These are phyloP conservation scores for Chaetodon trifasciatus DNA, from an alignment of 2,797 vertebrate genomes.

Conservation along the genomic window DNA sequence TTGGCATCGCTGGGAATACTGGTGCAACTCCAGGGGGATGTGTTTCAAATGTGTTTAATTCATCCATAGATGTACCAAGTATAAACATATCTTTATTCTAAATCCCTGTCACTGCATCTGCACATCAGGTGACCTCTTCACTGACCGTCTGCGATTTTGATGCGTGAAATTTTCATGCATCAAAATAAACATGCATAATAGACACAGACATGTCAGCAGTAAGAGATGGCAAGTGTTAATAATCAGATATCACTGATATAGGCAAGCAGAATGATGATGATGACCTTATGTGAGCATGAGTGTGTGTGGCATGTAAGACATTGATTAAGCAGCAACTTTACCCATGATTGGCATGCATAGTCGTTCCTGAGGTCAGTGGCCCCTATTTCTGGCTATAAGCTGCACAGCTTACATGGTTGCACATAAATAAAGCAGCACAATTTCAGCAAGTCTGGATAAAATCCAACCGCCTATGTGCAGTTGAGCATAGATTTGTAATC, in stretches of 20 bases:
- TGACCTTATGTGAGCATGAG: neutral
- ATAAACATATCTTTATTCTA: neutral
- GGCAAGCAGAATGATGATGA: neutral
- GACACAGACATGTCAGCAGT: conserved; percentile 6
- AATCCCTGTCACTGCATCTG: neutral
- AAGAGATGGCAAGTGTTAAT: neutral
- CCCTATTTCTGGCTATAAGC: conserved; percentile 34
- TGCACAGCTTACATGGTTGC: conserved; percentile 2
- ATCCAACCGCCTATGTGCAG: neutral
- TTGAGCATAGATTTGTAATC: conserved; percentile 9
- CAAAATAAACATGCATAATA: conserved; percentile 17
- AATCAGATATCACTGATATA: conserved; percentile 3
- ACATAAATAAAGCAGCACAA: conserved; percentile 40
- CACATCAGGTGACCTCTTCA: neutral
- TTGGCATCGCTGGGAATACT: neutral
- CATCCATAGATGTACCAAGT: neutral
- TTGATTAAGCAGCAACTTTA: conserved; percentile 33
- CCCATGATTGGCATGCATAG: conserved; percentile 39
- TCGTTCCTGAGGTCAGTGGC: conserved; percentile 33
- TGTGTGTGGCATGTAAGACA: neutral
- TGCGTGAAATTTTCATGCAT: conserved; percentile 17
- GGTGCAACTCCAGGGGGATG: neutral
- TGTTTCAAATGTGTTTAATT: neutral
- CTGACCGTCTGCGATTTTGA: conserved; percentile 5
- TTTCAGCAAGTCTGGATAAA: neutral